Evolutionary conservation across 2,797 vertebrate genomes (phyloP), one percentile per base, ranked within the genome.

Genomic region (Prionace glauca): DNA sequence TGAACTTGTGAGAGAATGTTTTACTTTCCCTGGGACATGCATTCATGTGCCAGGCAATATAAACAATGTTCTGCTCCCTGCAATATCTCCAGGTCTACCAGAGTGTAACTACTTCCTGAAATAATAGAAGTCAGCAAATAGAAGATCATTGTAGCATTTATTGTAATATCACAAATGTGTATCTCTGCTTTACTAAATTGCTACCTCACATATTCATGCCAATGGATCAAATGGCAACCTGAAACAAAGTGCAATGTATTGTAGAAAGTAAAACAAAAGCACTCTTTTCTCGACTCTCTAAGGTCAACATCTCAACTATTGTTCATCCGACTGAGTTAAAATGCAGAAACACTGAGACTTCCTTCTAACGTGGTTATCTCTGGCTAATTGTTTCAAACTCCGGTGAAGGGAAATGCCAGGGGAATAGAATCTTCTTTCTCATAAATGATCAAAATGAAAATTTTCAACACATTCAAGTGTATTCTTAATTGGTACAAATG

Each of bases 381-480:
- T 32, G 87, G 4, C 29, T 62, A 65, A 65, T 65, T 91, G 88
- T 91, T 22, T 60, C 56, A 60, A 74, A 56, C 45, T 7, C 71
- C 56, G 45, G 24, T 32, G 71, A 77, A 74, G 93, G 50, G 77
- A 77, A 12, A 92, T 22, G 65, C 20, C 62, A 92, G 41, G n/a
- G 65, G 16, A 77, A 77, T 56, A 50, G 93, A 77, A 50, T 95
- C 74, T 56, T 95, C 69, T 94, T 72, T 94, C 93, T 50, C 32
- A 77, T 74, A 95, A 95, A 77, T 95, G 71, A 56, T 56, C 72
- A 50, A 12, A 62, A n/a, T 95, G 26, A 94, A 56, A 95, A 74
- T 95, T 74, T 71, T 95, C 69, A 95, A 60, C 26, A 77, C 26
- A 95, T 95, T 94, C 74, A 45, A 94, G 71, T 56, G 41, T 29